phyloP scores from a whole-genome alignment of 2,797 vertebrate genomes.

The Myiothlypis chrysogaster region DNA sequence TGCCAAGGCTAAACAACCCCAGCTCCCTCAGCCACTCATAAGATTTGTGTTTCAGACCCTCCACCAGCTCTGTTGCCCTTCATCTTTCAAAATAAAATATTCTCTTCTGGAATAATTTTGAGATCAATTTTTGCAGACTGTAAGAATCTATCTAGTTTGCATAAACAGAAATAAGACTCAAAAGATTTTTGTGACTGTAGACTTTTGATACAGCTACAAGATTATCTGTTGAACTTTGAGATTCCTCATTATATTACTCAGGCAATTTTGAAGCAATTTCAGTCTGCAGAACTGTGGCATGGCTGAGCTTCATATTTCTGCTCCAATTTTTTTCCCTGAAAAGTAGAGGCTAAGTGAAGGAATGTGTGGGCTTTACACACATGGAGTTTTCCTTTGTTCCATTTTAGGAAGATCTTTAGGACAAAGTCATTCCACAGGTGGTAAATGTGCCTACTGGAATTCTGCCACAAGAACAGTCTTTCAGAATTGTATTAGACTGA shows the following conservation, averaged over 20 bases:
- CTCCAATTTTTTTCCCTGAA: background rate
- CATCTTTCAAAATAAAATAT: background rate
- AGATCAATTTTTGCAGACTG: background rate
- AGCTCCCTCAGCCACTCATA: background rate
- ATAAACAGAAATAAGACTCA: background rate
- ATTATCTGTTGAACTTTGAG: background rate
- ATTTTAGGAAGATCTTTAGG: background rate
- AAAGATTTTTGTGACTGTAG: background rate
- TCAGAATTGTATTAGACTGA: background rate
- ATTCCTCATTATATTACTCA: background rate
- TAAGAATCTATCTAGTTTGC: background rate
- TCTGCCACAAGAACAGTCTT: background rate
- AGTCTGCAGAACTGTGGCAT: background rate
- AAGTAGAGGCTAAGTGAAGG: background rate
- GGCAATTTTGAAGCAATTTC: background rate
- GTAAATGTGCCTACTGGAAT: background rate
- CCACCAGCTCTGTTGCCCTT: fast-evolving
- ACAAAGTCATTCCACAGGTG: background rate
- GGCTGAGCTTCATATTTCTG: background rate
- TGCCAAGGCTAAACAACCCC: background rate
- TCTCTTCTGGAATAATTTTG: background rate
- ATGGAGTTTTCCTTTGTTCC: background rate
- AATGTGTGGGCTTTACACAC: background rate
- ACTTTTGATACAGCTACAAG: background rate
- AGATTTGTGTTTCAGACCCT: background rate